Evolutionary conservation across 2,113 vertebrate species (phyloP).

Genomic region (Centropristis striata): DNA sequence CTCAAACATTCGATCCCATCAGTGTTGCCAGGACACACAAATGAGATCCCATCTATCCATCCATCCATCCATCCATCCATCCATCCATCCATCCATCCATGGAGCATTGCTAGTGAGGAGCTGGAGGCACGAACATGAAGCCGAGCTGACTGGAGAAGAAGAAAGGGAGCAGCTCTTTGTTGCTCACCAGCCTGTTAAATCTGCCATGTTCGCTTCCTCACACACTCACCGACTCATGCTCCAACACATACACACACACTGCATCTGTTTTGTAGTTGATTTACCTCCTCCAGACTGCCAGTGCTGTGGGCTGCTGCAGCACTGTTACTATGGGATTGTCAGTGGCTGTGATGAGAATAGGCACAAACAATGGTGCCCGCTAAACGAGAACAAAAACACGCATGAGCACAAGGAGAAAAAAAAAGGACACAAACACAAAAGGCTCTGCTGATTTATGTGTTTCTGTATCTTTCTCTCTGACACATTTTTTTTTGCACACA

Average conservation of each 20-base stretch:
- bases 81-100: neutral
- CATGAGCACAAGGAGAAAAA: neutral
- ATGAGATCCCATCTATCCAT: neutral
- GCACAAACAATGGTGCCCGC: conserved; percentile 41
- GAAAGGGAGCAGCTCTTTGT: conserved; percentile 40
- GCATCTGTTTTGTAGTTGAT: conserved; percentile 63
- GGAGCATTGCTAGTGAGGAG: neutral
- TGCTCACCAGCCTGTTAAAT: conserved; percentile 65
- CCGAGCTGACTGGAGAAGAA: conserved; percentile 27
- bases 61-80: neutral
- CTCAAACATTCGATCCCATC: neutral
- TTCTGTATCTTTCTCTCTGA: neutral
- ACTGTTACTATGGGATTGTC: conserved; percentile 49
- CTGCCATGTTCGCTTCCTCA: conserved; percentile 65
- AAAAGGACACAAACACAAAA: conserved; percentile 13
- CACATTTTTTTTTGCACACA: neutral
- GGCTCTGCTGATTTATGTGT: conserved; percentile 6
- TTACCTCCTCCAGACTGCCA: conserved; percentile 42
- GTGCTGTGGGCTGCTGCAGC: conserved; percentile 46
- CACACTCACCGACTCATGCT: conserved; percentile 19
- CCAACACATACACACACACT: conserved; percentile 49
- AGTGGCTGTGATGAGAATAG: conserved; percentile 53
- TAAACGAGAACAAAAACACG: conserved; percentile 32
- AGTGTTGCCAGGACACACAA: neutral
- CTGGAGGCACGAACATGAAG: conserved; percentile 30